phyloP scores from a whole-genome alignment of 2,797 vertebrate species.

The Alosa sapidissima region DNA sequence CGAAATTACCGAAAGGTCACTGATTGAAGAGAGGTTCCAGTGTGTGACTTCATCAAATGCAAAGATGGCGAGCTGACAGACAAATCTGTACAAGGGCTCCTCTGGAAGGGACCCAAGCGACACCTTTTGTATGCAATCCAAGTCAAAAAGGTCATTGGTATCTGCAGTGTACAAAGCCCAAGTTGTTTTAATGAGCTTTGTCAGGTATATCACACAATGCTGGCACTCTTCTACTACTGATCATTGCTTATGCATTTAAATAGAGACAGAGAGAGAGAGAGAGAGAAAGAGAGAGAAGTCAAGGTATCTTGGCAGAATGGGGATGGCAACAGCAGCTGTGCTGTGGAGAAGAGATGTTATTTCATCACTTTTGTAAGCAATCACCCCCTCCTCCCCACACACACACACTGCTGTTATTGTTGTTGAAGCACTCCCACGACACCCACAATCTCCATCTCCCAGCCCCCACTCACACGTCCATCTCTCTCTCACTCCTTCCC shows the following conservation, averaged over 20 bases:
- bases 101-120: background rate
- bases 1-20: slow-evolving; percentile 28
- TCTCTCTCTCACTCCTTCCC: slow-evolving; percentile 71
- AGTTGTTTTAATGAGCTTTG: slow-evolving; percentile 7
- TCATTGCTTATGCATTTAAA: background rate
- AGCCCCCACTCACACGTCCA: slow-evolving; percentile 68
- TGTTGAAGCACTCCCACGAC: slow-evolving; percentile 81
- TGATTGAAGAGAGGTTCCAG: background rate
- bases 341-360: slow-evolving; percentile 78
- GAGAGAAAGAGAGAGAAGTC: slow-evolving; percentile 59
- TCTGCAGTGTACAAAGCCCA: background rate
- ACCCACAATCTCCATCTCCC: slow-evolving; percentile 78
- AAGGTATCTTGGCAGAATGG: slow-evolving; percentile 71
- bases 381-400: slow-evolving; percentile 66
- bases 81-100: slow-evolving; percentile 15
- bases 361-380: slow-evolving; percentile 80
- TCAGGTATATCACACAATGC: slow-evolving; percentile 17
- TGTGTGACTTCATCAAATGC: slow-evolving; percentile 1
- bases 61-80: background rate
- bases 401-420: slow-evolving; percentile 77
- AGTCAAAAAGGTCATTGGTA: slow-evolving; percentile 8
- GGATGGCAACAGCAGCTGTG: slow-evolving; percentile 77
- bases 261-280: background rate
- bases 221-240: slow-evolving; percentile 5
- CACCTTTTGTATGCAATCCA: background rate